phyloP scores from a whole-genome alignment of 2,888 invertebrate genomes.

The Protodeltote pygarga region DNA sequence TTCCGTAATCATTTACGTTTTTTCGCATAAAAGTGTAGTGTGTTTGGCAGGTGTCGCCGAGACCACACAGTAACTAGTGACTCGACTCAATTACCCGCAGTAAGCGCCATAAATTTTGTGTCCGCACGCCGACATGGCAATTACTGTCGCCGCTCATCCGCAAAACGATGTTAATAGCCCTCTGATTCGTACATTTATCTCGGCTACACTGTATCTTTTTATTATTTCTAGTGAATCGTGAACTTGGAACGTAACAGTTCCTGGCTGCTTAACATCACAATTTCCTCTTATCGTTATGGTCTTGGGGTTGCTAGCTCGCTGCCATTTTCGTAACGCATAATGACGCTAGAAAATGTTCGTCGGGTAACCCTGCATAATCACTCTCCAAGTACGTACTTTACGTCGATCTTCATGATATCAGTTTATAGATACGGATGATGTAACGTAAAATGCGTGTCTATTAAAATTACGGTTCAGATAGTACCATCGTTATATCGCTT shows the following conservation, averaged over 20 bases:
- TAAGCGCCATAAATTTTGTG: constrained; percentile 80
- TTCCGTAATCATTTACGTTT: constrained; percentile 30
- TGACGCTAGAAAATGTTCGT: constrained; percentile 58
- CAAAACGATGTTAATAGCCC: constrained; percentile 84
- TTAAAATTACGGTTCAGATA: constrained; percentile 41
- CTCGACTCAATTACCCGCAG: constrained; percentile 78
- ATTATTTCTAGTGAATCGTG: constrained; percentile 60
- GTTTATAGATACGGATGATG: constrained; percentile 44
- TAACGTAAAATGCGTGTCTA: constrained; percentile 37
- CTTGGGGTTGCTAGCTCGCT: constrained; percentile 50
- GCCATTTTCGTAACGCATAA: constrained; percentile 59
- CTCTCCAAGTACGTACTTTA: constrained; percentile 48
- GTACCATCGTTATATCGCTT: constrained; percentile 25
- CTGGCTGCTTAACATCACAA: constrained; percentile 47
- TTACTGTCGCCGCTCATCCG: constrained; percentile 86
- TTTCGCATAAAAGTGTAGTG: constrained; percentile 43
- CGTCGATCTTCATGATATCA: constrained; percentile 47
- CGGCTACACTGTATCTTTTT: constrained; percentile 66
- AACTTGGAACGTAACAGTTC: constrained; percentile 49
- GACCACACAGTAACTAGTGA: constrained; percentile 62
- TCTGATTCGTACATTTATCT: constrained; percentile 80
- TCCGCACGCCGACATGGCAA: constrained; percentile 82
- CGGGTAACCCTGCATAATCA: constrained; percentile 56
- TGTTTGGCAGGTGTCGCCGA: constrained; percentile 64
- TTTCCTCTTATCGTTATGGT: constrained; percentile 56